Percentiles rank a stretch among this genome's conserved stretches.
Conservation (phyloP, 2,888 invertebrate species). For the Stenoptilia bipunctidactyla region DNA sequence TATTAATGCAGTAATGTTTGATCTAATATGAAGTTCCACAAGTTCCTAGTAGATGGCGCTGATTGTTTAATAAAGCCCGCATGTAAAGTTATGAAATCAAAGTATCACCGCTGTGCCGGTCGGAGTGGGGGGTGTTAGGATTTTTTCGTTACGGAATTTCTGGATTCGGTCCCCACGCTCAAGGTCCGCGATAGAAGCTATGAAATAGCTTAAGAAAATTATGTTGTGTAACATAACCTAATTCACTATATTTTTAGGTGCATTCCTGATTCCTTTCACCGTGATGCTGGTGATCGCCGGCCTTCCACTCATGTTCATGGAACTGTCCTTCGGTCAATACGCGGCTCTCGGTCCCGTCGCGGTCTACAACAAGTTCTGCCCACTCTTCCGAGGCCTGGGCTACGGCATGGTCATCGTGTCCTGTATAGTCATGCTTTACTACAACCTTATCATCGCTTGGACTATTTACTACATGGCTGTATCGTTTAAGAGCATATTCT, state of each 20-base stretch:
- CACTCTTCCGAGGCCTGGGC: slow-evolving; percentile 80
- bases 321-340: slow-evolving; percentile 87
- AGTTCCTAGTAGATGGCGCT: too few species aligned
- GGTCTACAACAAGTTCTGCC: slow-evolving; percentile 84
- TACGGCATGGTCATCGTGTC: slow-evolving; percentile 85
- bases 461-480: slow-evolving; percentile 79
- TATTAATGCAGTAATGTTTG: too few species aligned
- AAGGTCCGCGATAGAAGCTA: too few species aligned
- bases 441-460: slow-evolving; percentile 84
- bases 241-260: slow-evolving; percentile 66
- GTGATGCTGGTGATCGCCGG: slow-evolving; percentile 85
- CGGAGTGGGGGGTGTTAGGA: too few species aligned
- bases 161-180: too few species aligned
- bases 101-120: too few species aligned
- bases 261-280: slow-evolving; percentile 87
- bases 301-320: slow-evolving; percentile 86
- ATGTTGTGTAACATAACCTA: too few species aligned
- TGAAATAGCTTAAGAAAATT: too few species aligned
- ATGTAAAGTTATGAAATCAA: too few species aligned
- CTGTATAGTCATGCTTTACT: slow-evolving; percentile 80
- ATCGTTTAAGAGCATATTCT: slow-evolving; percentile 74
- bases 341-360: slow-evolving; percentile 83
- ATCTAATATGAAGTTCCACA: too few species aligned
- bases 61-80: too few species aligned
- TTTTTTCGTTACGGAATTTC: too few species aligned